Percentiles rank a stretch among this genome's conserved stretches.
Conservation (phyloP, 2,797 vertebrate species). For the Myiotriccus ornatus region DNA sequence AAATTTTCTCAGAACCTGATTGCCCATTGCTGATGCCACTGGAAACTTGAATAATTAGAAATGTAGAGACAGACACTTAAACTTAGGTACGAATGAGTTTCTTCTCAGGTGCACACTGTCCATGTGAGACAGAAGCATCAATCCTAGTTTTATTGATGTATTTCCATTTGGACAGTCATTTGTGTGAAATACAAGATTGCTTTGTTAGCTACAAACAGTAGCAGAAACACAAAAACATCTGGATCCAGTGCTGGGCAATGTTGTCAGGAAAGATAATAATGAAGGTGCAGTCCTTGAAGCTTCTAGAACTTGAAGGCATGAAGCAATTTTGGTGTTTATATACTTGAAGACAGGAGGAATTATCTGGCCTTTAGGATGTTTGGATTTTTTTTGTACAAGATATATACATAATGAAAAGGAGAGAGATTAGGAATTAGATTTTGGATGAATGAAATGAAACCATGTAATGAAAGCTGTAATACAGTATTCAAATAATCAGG, state of each 20-base stretch:
- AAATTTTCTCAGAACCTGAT: neutral
- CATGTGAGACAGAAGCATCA: neutral
- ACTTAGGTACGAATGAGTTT: neutral
- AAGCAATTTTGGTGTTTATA: neutral
- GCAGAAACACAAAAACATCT: neutral
- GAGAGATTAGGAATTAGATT: neutral
- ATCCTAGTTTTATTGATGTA: neutral
- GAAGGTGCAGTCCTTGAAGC: neutral
- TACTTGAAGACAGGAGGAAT: neutral
- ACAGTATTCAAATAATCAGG: neutral
- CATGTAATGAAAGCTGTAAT: neutral
- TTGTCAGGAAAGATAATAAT: neutral
- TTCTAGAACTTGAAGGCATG: neutral
- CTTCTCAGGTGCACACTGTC: neutral
- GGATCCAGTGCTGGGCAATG: neutral
- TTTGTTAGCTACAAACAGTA: neutral
- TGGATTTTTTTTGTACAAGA: neutral
- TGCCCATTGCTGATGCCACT: neutral
- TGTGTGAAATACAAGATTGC: neutral
- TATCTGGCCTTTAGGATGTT: neutral
- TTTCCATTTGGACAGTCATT: neutral
- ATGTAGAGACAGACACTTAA: neutral
- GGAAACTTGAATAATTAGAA: neutral
- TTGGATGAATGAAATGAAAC: neutral
- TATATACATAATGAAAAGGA: neutral